Evolutionary conservation across 2,797 vertebrate species (phyloP), one percentile per base, ranked within the genome.

Genomic region (Sarcoramphus papa): DNA sequence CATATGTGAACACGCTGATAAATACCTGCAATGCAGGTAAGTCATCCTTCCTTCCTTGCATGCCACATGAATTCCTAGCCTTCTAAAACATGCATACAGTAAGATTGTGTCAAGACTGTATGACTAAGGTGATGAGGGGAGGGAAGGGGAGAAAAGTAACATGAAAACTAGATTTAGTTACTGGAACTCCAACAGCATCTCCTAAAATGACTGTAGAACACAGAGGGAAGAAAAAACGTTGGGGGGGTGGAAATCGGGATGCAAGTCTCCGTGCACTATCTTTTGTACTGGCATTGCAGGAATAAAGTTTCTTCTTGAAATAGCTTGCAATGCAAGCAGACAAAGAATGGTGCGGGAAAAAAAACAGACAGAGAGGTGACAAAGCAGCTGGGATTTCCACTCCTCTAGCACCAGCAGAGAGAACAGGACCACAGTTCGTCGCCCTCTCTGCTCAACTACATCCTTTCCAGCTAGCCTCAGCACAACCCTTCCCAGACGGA

Each of bases 241-340:
- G 37, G 3, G 1, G 4, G 9, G 19, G 28, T 4, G 5, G 7
- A 27, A 72, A 47, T 47, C 1, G 2, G 21, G 40, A 70, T 56
- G 18, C 45, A 75, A 68, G 30, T 35, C 22, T 51, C n/a, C 48
- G 51, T 18, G 8, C 2, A 9, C 33, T 37, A 3, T 12, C 33
- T 35, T 76, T 31, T 63, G 27, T 50, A 62, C 18, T 40, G 28
- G 18, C 25, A n/a, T 2, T 45, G 41, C 37, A 80, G 40, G 51
- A 93, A 74, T 40, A 56, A 41, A 79, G 13, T 18, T 79, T 56
- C 50, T 33, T 35, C 67, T 27, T 43, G 33, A 76, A 14, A 12
- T 19, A 65, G 24, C 50, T 62, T 80, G 51, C 40, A 79, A 31
- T n/a, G 22, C 28, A 82, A 92, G 57, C 41, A 82, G 30, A 51